Evolutionary conservation across 2,113 vertebrate genomes (phyloP).

Genomic region (Lagopus muta): DNA sequence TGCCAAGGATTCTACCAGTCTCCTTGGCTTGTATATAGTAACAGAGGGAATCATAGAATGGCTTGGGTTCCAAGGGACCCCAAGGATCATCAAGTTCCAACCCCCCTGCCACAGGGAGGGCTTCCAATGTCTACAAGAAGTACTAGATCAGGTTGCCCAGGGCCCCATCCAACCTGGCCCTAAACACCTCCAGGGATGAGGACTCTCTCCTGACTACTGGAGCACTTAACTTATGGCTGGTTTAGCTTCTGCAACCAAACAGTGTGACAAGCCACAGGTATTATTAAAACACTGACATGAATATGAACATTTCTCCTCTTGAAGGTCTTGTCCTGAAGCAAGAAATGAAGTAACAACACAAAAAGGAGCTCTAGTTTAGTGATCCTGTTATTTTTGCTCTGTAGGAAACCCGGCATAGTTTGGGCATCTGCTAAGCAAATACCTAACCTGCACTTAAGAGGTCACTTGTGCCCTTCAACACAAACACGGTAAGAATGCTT

Average conservation of each 20-base stretch:
- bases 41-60: not conserved
- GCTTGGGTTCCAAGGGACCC: no score
- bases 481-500: not conserved
- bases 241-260: not conserved
- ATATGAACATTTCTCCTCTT: not conserved
- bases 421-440: not conserved
- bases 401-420: not conserved
- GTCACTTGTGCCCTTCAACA: not conserved
- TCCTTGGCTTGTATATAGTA: not conserved
- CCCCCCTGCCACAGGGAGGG: no score
- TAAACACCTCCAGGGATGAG: no score
- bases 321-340: not conserved
- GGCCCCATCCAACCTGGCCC: no score
- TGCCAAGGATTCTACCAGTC: not conserved
- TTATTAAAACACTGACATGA: not conserved
- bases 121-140: no score
- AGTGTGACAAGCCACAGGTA: not conserved
- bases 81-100: no score
- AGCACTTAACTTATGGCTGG: not conserved
- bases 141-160: no score
- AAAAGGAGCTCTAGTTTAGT: not conserved
- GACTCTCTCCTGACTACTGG: no score
- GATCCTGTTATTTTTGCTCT: not conserved
- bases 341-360: not conserved
- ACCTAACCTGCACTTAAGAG: not conserved